Evolutionary conservation across 2,888 invertebrate species (phyloP).

Genomic region (Chymomyza caudatula): DNA sequence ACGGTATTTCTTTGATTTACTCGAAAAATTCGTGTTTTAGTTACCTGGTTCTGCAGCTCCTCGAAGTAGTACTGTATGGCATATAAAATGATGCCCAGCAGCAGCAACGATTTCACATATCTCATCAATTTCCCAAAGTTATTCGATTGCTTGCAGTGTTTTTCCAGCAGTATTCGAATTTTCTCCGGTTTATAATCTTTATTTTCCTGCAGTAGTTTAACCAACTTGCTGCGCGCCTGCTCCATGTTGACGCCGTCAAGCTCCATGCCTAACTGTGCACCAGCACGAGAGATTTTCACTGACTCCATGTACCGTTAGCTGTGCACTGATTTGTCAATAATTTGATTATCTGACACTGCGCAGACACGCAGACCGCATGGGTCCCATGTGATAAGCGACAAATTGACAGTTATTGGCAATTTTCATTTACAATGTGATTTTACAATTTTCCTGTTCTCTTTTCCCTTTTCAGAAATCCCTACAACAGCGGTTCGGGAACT

Average conservation of each 20-base stretch:
- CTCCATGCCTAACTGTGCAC: slow-evolving; percentile 37
- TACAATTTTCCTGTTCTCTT: slow-evolving; percentile 27
- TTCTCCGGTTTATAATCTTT: slow-evolving; percentile 3
- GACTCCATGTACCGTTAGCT: slow-evolving; percentile 1
- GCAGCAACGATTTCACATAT: slow-evolving; percentile 24
- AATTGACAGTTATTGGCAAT: slow-evolving; percentile 50
- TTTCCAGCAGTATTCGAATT: slow-evolving; percentile 22
- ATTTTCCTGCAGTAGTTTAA: slow-evolving; percentile 43
- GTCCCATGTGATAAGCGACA: slow-evolving; percentile 63
- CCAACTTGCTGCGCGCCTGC: slow-evolving; percentile 35
- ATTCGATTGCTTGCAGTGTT: slow-evolving; percentile 19
- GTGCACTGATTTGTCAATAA: slow-evolving; percentile 67
- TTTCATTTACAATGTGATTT: slow-evolving; percentile 21
- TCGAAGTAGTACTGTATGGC: slow-evolving; percentile 44
- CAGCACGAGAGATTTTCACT: slow-evolving; percentile 4
- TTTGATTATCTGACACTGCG: slow-evolving; percentile 65
- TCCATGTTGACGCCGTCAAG: slow-evolving; percentile 47
- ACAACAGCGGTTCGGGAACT: slow-evolving; percentile 83
- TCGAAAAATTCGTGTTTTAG: too few species aligned
- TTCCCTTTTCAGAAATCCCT: slow-evolving; percentile 67
- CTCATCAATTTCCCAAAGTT: slow-evolving; percentile 7
- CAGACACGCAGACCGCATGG: slow-evolving; percentile 44
- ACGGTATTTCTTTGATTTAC: too few species aligned
- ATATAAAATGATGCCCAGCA: slow-evolving; percentile 24
- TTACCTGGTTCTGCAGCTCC: slow-evolving; percentile 63